Evolutionary conservation across 2,113 vertebrate species (phyloP).

Genomic region (Ancistrus triradiatus): DNA sequence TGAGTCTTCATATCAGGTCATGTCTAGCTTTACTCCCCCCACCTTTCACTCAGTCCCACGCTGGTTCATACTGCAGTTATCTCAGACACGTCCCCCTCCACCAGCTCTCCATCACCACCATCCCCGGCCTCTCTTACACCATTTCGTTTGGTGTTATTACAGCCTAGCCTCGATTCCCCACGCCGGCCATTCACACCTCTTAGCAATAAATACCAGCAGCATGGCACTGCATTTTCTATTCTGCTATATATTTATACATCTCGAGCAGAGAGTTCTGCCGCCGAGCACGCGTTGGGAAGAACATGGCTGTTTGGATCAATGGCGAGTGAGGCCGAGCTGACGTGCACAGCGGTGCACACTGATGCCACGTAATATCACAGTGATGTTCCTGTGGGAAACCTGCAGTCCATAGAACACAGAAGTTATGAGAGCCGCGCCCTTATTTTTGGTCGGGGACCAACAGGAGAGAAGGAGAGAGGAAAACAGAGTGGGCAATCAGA

Average conservation of each 20-base stretch:
- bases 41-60: not conserved
- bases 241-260: slow-evolving; percentile 8
- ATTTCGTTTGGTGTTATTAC: slow-evolving; percentile 21
- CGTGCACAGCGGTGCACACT: slow-evolving; percentile 52
- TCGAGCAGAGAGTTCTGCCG: slow-evolving; percentile 9
- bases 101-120: not conserved
- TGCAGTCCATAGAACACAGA: slow-evolving; percentile 41
- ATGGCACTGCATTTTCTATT: no score
- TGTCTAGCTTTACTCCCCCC: no score
- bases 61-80: not conserved
- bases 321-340: slow-evolving; percentile 52
- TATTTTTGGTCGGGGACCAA: slow-evolving; percentile 32
- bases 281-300: slow-evolving; percentile 15
- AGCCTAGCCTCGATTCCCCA: not conserved
- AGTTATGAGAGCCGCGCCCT: slow-evolving; percentile 22
- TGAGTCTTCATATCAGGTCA: no score
- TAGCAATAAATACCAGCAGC: not conserved
- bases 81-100: not conserved
- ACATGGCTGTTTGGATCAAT: slow-evolving; percentile 55
- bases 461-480: not conserved
- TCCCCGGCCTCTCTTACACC: not conserved
- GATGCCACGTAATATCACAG: slow-evolving; percentile 56
- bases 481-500: no score
- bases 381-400: slow-evolving; percentile 45
- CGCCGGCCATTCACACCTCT: slow-evolving; percentile 1